Conservation (phyloP, 1,140 invertebrate species). For the Helicoverpa armigera region DNA sequence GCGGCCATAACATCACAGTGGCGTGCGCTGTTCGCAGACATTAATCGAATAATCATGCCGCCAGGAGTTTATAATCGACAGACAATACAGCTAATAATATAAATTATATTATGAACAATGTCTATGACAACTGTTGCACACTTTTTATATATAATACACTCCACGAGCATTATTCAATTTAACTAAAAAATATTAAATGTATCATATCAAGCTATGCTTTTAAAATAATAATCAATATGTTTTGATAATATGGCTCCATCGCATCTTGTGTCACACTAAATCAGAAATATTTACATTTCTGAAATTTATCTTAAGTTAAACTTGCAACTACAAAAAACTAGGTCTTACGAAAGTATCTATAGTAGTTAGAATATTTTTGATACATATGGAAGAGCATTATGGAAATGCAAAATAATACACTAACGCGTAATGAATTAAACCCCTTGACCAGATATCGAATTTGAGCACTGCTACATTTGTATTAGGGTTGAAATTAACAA, state of each 20-base stretch:
- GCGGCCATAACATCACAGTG: slow-evolving; percentile 1
- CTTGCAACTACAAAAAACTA: slow-evolving; percentile 46
- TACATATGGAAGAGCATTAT: slow-evolving; percentile 41
- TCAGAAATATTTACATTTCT: slow-evolving; percentile 43
- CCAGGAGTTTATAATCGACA: slow-evolving; percentile 33
- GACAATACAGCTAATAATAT: slow-evolving; percentile 43
- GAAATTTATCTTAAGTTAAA: slow-evolving; percentile 43
- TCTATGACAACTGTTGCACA: slow-evolving; percentile 48
- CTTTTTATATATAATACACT: slow-evolving; percentile 43
- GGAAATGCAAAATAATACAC: slow-evolving; percentile 38
- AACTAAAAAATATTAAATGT: slow-evolving; percentile 53
- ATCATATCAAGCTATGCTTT: slow-evolving; percentile 56
- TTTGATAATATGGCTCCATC: slow-evolving; percentile 51
- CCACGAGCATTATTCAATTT: slow-evolving; percentile 46
- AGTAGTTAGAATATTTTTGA: slow-evolving; percentile 38
- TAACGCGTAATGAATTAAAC: slow-evolving; percentile 18
- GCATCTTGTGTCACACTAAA: slow-evolving; percentile 42
- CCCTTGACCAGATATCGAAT: slow-evolving; percentile 26
- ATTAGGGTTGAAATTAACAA: slow-evolving; percentile 2
- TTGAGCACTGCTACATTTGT: slow-evolving; percentile 44
- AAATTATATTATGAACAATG: slow-evolving; percentile 49
- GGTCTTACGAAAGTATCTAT: slow-evolving; percentile 42
- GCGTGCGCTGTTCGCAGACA: not conserved
- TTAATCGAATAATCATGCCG: slow-evolving; percentile 44
- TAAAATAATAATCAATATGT: slow-evolving; percentile 51